Evolutionary conservation across 2,797 vertebrate species (phyloP).

Genomic region (Pangasius macronema): DNA sequence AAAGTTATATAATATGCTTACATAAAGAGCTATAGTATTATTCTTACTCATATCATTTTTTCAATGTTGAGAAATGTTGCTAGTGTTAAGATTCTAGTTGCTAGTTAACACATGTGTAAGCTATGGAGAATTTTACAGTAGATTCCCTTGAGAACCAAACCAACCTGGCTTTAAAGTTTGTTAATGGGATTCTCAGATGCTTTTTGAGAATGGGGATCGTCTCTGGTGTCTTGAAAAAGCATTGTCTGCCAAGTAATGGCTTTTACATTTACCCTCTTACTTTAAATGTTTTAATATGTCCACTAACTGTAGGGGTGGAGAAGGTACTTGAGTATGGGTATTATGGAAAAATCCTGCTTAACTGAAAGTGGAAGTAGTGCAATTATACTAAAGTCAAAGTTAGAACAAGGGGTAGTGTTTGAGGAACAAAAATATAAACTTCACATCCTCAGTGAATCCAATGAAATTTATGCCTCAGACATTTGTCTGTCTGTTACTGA

Average conservation of each 20-base stretch:
- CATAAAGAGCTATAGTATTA: background rate
- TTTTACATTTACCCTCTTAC: background rate
- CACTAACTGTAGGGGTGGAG: background rate
- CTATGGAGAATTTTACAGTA: constrained; percentile 4
- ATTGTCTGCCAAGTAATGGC: background rate
- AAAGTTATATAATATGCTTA: background rate
- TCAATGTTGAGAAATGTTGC: background rate
- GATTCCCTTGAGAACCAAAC: constrained; percentile 6
- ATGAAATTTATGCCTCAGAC: background rate
- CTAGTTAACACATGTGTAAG: background rate
- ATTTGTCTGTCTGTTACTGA: background rate
- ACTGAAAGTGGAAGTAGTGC: background rate
- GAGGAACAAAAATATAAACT: background rate
- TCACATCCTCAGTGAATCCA: background rate
- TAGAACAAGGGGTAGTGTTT: background rate
- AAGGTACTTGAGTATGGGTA: background rate
- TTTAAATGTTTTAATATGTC: background rate
- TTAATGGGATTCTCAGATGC: constrained; percentile 32
- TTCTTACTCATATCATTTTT: background rate
- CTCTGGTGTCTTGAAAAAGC: constrained; percentile 10
- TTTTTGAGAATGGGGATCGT: background rate
- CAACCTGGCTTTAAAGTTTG: background rate
- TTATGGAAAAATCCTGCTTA: background rate
- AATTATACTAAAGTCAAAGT: background rate
- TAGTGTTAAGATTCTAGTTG: background rate